These are phyloP conservation scores for Scaptomyza parva DNA, from an alignment of 2,888 invertebrate genomes.

Conservation along the genomic window DNA sequence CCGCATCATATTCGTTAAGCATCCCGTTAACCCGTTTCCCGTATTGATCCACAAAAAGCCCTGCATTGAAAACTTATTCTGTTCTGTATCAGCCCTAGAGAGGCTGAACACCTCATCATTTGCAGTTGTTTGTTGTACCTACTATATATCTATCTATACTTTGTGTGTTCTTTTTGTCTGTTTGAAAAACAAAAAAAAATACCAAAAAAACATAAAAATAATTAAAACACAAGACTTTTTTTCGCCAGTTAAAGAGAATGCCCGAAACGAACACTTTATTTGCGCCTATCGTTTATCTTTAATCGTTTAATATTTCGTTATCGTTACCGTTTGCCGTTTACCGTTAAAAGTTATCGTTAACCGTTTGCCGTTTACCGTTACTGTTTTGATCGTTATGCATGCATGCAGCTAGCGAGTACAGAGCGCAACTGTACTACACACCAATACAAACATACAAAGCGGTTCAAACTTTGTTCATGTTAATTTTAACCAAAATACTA, in stretches of 20 bases:
- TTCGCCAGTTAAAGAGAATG: constrained; percentile 43
- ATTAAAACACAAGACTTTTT: constrained; percentile 14
- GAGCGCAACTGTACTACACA: constrained; percentile 43
- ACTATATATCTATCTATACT: too few species aligned
- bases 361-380: constrained; percentile 42
- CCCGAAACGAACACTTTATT: constrained; percentile 25
- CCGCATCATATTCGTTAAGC: constrained; percentile 37
- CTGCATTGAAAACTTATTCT: constrained; percentile 26
- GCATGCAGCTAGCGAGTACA: constrained; percentile 44
- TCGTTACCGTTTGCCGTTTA: constrained; percentile 44
- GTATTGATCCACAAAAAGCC: constrained; percentile 2
- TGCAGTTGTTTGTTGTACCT: constrained; percentile 60
- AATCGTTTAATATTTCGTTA: too few species aligned
- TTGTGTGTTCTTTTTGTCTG: constrained; percentile 62
- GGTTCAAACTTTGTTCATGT: constrained; percentile 35
- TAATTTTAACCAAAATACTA: constrained; percentile 7
- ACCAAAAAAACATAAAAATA: background rate
- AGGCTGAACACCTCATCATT: constrained; percentile 53
- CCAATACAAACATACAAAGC: constrained; percentile 25
- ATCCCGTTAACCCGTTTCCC: constrained; percentile 17
- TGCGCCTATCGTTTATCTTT: constrained; percentile 36
- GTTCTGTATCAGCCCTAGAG: constrained; percentile 28
- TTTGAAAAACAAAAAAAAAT: constrained; percentile 13
- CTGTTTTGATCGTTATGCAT: constrained; percentile 34
- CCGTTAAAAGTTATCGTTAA: constrained; percentile 42